Conservation (phyloP, 1,140 invertebrate genomes). For the Melanaphis sacchari region DNA sequence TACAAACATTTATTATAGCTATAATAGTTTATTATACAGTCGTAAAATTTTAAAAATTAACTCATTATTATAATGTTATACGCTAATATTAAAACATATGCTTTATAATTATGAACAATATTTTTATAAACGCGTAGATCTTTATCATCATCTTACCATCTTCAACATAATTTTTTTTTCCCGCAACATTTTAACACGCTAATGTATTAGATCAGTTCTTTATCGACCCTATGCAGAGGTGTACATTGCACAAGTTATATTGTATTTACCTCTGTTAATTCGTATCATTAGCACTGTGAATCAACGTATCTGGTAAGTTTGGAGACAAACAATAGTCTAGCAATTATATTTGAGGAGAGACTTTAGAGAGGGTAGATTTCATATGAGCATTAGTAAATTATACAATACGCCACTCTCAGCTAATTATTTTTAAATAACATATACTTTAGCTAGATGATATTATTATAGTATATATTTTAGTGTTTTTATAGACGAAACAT, state of each 20-base stretch:
- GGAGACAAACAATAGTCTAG: background rate
- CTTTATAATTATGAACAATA: background rate
- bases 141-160: background rate
- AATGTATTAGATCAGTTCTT: background rate
- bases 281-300: background rate
- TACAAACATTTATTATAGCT: conserved; percentile 6
- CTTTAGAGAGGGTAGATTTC: background rate
- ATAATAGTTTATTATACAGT: background rate
- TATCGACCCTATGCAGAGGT: background rate
- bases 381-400: background rate
- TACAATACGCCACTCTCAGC: background rate
- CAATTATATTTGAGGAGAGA: no score
- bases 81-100: background rate
- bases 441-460: background rate
- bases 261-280: background rate
- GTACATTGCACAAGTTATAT: background rate
- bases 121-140: background rate
- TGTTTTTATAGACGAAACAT: background rate
- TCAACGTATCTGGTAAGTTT: background rate
- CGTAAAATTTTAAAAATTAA: conserved; percentile 8
- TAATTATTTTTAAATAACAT: no score
- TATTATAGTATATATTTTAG: background rate
- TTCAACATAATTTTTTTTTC: background rate
- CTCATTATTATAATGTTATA: background rate
- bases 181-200: background rate